A percentile compares a stretch with the other conserved stretches of the same genome.
Conservation (phyloP, 35 echinoderm and acorn worm genomes). For the Stichopus chloronotus region DNA sequence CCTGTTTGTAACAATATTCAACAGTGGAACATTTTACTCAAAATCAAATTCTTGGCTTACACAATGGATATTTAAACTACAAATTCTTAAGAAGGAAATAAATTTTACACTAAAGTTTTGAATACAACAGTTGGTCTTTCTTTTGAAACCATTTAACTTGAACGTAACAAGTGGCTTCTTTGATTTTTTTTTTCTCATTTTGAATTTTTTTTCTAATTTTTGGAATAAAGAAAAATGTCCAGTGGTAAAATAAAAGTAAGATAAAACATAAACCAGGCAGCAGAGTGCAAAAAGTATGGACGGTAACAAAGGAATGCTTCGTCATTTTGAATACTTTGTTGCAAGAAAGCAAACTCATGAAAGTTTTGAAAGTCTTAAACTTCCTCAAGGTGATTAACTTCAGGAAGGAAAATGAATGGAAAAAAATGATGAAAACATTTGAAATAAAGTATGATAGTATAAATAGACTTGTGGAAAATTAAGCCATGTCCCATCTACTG, state of each 20-base stretch:
- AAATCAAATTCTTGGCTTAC: too few species aligned
- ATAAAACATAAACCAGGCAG: not conserved
- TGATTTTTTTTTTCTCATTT: not conserved
- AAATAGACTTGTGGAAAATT: too few species aligned
- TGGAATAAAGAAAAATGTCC: not conserved
- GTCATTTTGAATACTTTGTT: not conserved
- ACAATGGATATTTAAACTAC: too few species aligned
- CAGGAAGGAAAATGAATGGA: too few species aligned
- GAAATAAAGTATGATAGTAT: too few species aligned
- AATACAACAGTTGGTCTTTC: not conserved
- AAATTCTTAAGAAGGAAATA: too few species aligned
- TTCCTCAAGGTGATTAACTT: not conserved
- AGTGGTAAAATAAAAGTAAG: not conserved
- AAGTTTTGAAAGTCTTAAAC: not conserved
- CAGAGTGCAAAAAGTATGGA: not conserved
- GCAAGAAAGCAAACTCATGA: not conserved
- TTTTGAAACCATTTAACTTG: not conserved
- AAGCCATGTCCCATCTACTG: too few species aligned
- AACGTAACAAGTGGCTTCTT: not conserved
- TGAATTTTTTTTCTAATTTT: too few species aligned
- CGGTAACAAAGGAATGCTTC: not conserved
- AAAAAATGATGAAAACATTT: too few species aligned
- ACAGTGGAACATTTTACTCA: too few species aligned
- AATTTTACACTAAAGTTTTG: not conserved
- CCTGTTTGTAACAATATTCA: too few species aligned